Base-by-base conservation (phyloP, 2,113 vertebrate genomes). In the Cynoglossus semilaevis region DNA sequence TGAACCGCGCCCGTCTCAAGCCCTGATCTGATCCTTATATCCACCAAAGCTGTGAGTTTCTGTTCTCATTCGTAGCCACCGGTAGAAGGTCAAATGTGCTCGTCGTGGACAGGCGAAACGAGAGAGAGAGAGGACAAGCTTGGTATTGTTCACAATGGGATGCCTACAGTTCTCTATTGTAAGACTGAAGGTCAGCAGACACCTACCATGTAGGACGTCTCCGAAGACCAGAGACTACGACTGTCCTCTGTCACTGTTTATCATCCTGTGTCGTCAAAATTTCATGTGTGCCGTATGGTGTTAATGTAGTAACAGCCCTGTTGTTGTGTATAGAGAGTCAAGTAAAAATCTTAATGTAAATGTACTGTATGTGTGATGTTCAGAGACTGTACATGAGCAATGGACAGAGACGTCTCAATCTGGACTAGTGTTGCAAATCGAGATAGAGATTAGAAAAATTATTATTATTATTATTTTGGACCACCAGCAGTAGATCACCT, bases 21-120 rank as follows among this genome's bases (percentile, higher is more conserved):
- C 66, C 79, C 79, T 55, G 18, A 78, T 81, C 73, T 82, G 75
- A 87, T 85, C 85, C 84, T 85, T 79, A 88, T 80, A 86, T 88
- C 89, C 90, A 84, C 83, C 69, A 80, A 91, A 91, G 89, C 91
- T 92, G 91, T 91, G 90, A 91, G 79, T 88, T 86, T 88, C 80
- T 79, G 74, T 77, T 76, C 63, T 15, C 13, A 80, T 75, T 70
- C 63, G 50, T 61, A 79, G 64, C 73, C 78, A 62, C 67, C 44
- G 57, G 77, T 81, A 76, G 80, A 79, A 81, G 69, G 73, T 60
- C 62, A 72, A 76, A 66, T 54, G 58, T 74, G 73, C 82, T 75
- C 76, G 73, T 66, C 67, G 77, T 62, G 75, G 75, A 79, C 9
- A 55, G 76, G 77, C 53, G 16, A 79, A 75, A 75, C 70, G 68